phyloP scores from a whole-genome alignment of 2,888 invertebrate species.

The Pocota personata region DNA sequence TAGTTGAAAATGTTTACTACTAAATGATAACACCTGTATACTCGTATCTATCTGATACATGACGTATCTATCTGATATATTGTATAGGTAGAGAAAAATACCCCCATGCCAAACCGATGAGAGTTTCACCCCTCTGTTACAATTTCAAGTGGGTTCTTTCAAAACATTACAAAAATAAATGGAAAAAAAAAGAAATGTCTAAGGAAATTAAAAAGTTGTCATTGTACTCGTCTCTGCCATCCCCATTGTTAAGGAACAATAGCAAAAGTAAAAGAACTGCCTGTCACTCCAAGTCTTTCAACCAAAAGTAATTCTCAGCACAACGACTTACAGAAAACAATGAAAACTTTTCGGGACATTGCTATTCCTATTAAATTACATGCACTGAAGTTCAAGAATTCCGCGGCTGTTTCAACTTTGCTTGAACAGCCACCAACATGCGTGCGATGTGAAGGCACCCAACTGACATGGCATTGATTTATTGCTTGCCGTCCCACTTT shows the following conservation, averaged over 20 bases:
- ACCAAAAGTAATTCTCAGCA: neutral
- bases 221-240: neutral
- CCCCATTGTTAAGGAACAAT: neutral
- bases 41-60: no score
- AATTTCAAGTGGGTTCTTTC: neutral
- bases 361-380: conserved; percentile 18
- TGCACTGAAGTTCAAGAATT: neutral
- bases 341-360: neutral
- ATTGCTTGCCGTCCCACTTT: neutral
- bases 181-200: neutral
- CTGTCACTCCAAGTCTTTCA: neutral
- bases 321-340: neutral
- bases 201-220: conserved; percentile 1
- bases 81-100: no score
- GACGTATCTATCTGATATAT: no score
- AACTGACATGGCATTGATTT: conserved; percentile 40
- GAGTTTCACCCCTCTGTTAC: no score
- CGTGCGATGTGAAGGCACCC: conserved; percentile 5
- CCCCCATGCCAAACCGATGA: no score
- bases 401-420: neutral
- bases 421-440: conserved; percentile 3
- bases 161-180: neutral
- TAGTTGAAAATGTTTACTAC: no score
- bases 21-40: no score
- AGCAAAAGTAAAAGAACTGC: neutral